Evolutionary conservation across 2,797 vertebrate genomes (phyloP), one percentile per base, ranked within the genome.

Genomic region (Crax fasciolata): DNA sequence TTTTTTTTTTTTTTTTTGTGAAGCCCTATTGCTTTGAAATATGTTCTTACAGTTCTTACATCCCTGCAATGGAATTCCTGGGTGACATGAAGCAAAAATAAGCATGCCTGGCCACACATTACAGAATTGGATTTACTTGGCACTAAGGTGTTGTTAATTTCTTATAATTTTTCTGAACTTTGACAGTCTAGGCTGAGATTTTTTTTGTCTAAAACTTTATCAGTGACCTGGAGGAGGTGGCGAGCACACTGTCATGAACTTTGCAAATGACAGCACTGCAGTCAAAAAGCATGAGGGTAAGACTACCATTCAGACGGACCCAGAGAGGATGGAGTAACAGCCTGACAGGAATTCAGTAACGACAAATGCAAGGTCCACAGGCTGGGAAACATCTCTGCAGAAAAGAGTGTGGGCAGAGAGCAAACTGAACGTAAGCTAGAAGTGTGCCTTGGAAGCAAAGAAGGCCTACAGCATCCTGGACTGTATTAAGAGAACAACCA

Each of bases 21-120:
- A 84, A 81, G 32, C 48, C 58, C 16, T 54, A 13, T 43, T 74
- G 13, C 79, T 90, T 83, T 74, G 57, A 93, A 91, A 91, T 57
- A 72, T 73, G 13, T 2, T 52, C 3, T 46, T 35, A 35, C 35
- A 35, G 21, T n/a, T 89, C 54, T 87, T 17, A 48, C 13, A 67
- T 48, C 11, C 7, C 27, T 83, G 27, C 10, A 80, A 57, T 41
- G 35, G 43, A 87, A 91, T 71, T 79, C 28, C 41, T 63, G 21
- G 32, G 6, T 74, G 41, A 78, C 8, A 20, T 13, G 44, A 92
- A 86, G 30, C 14, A 88, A 78, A 93, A 90, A 32, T 10, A 54
- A 11, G 5, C 13, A 84, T 7, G 10, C 41, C n/a, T 87, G 48
- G 18, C 27, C 24, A 67, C 39, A 54, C 1, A 4, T 76, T 48